A percentile compares a stretch with the other conserved stretches of the same genome.
Evolutionary conservation across 2,113 vertebrate species (phyloP).

Genomic region (Physeter macrocephalus): DNA sequence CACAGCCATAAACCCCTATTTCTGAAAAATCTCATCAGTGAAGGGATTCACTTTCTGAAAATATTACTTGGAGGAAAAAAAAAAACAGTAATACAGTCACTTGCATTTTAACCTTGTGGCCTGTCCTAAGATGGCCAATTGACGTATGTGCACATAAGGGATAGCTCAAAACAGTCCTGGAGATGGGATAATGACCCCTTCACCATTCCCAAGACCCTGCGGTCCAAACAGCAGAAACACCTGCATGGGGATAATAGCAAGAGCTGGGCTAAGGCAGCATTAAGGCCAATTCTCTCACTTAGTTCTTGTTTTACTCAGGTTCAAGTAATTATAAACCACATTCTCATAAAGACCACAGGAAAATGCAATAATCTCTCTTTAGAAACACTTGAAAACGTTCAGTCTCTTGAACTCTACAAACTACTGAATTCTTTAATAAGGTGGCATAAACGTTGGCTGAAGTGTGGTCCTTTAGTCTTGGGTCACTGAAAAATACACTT

Average conservation of each 20-base stretch:
- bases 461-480: background rate
- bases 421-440: constrained; percentile 17
- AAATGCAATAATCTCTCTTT: background rate
- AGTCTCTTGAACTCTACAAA: background rate
- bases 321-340: constrained; percentile 5
- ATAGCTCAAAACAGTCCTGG: background rate
- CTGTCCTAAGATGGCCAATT: background rate
- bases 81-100: background rate
- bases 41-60: constrained; percentile 17
- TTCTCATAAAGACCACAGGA: background rate
- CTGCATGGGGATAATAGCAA: background rate
- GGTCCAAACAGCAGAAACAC: constrained; percentile 29
- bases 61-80: background rate
- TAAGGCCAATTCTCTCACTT: background rate
- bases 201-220: constrained; percentile 14
- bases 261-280: background rate
- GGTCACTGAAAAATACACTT: background rate
- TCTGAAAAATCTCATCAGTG: background rate
- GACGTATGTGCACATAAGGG: background rate
- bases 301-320: background rate
- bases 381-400: constrained; percentile 16
- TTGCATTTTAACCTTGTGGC: background rate
- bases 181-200: background rate
- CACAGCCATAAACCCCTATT: too few species aligned
- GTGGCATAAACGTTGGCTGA: background rate